Percentiles rank a stretch among this genome's conserved stretches.
Conservation (phyloP, 2,888 invertebrate genomes). For the Meganola albula region DNA sequence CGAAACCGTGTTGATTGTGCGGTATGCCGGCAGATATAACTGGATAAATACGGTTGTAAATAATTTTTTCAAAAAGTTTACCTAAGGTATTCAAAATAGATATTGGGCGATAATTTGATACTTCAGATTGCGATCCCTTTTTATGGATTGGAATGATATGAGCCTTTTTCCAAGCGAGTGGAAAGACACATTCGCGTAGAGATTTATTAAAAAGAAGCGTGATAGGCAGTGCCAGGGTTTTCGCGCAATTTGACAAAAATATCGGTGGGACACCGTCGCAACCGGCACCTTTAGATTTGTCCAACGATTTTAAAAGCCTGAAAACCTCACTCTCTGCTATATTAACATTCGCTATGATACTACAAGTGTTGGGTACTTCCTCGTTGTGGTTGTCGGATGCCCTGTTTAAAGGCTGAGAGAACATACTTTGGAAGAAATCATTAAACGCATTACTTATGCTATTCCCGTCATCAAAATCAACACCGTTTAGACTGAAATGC, state of each 20-base stretch:
- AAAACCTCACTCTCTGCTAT: too few species aligned
- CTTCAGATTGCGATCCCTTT: constrained; percentile 9
- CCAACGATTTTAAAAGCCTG: too few species aligned
- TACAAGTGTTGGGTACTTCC: too few species aligned
- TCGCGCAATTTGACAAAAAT: constrained; percentile 11
- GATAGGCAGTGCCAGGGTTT: constrained; percentile 7
- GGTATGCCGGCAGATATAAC: background rate
- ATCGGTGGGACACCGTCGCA: constrained; percentile 13
- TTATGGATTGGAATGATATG: constrained; percentile 17
- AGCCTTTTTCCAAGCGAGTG: constrained; percentile 14
- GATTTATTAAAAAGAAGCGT: constrained; percentile 11
- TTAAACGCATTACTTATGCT: constrained; percentile 3
- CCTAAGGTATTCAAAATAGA: constrained; percentile 8
- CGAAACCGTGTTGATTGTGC: constrained; percentile 14
- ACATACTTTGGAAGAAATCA: constrained; percentile 4
- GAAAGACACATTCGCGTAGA: constrained; percentile 10
- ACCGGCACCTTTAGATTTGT: constrained; percentile 13
- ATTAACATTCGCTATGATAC: too few species aligned
- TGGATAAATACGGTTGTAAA: background rate
- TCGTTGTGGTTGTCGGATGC: background rate
- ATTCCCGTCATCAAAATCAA: background rate
- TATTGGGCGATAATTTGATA: constrained; percentile 14
- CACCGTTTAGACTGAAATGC: background rate
- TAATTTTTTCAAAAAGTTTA: constrained; percentile 9
- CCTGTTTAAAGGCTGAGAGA: background rate